Evolutionary conservation across 2,888 invertebrate species (phyloP).

Genomic region (Cyclophora albipunctata): DNA sequence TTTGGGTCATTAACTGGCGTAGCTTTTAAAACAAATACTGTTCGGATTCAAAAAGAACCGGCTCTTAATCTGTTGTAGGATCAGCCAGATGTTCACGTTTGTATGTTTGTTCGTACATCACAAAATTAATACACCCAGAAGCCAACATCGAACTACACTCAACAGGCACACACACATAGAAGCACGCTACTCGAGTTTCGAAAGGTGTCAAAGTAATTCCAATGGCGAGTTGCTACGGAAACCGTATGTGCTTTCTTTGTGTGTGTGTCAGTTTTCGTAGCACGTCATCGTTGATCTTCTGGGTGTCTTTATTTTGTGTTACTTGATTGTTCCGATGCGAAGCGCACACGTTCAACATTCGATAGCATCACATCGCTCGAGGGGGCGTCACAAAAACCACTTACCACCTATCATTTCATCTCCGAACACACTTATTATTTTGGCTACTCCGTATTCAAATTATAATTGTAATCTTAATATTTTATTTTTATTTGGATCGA

Average conservation of each 20-base stretch:
- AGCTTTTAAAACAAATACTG: constrained; percentile 35
- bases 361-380: constrained; percentile 56
- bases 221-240: too few relatives aligned
- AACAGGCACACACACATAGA: too few relatives aligned
- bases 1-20: constrained; percentile 55
- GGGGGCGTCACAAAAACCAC: constrained; percentile 72
- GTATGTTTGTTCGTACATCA: too few relatives aligned
- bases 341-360: constrained; percentile 49
- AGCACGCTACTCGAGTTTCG: too few relatives aligned
- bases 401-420: constrained; percentile 65
- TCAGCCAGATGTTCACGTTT: constrained; percentile 41
- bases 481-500: constrained; percentile 37
- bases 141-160: too few relatives aligned
- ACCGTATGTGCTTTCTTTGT: too few relatives aligned
- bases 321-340: too few relatives aligned
- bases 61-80: constrained; percentile 36
- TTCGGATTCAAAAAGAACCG: constrained; percentile 42
- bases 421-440: constrained; percentile 57
- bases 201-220: too few relatives aligned
- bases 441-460: constrained; percentile 60
- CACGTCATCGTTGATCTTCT: too few relatives aligned
- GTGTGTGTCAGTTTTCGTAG: too few relatives aligned
- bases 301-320: too few relatives aligned
- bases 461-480: constrained; percentile 37
- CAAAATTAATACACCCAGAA: too few relatives aligned